Evolutionary conservation across 2,113 vertebrate genomes (phyloP), one percentile per base, ranked within the genome.

Genomic region (Callionymus lyra): DNA sequence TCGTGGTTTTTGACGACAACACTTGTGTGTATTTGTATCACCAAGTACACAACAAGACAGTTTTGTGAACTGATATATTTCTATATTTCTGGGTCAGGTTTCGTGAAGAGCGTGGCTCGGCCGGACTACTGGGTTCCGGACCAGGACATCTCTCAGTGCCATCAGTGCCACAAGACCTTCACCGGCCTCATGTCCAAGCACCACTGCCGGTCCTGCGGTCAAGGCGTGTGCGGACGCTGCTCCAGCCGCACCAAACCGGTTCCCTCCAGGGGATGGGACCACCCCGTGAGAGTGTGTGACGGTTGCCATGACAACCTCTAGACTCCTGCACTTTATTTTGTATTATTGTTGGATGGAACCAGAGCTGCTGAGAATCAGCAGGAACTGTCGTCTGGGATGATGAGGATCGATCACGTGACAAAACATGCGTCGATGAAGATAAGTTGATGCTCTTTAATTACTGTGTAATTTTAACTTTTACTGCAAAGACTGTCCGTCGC

Each of bases 121-220:
- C 88, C 88, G 1, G 85, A 84, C 42, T 90, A 90, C 70, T 90
- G 88, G 88, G 71, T 88, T 3, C 85, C 87, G 0, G 88, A 90
- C 53, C 78, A 86, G 9, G 75, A 88, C 57, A 85, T 90, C 60
- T 68, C 55, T 5, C 67, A 76, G 58, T 90, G 88, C 59, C 73
- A 85, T 45, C 65, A 76, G 39, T 90, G 88, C 59, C 53, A 51
- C 14, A 87, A 76, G 52, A 12, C 46, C 27, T 88, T 90, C 55
- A 84, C 74, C 2, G n/a, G 77, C 1, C 49, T 50, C 21, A 80
- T 84, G 69, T 74, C 85, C 16, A 88, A 88, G 65, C 87, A 88
- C 66, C 87, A 88, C 76, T 88, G 87, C 72, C 67, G 87, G 49
- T 83, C 85, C 2, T 88, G 87, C 1, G 87, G 87, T 1, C 74